Conservation (phyloP, 2,797 vertebrate genomes). For the Cossypha heuglini region DNA sequence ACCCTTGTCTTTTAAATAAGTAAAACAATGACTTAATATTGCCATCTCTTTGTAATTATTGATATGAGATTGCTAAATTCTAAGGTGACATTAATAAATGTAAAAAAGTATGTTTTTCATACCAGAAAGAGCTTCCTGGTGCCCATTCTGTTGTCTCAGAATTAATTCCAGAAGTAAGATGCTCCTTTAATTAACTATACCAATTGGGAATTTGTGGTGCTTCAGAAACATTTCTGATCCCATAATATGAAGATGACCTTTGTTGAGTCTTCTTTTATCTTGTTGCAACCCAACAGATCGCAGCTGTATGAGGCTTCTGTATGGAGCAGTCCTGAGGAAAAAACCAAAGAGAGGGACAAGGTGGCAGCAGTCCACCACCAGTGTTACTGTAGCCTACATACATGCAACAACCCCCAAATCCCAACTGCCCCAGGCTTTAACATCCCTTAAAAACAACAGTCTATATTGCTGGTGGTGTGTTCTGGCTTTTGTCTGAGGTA, state of each 20-base stretch:
- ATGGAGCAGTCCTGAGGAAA: neutral
- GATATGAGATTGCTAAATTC: neutral
- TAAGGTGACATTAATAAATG: neutral
- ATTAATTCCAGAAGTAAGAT: neutral
- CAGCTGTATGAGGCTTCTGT: neutral
- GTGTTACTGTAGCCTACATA: neutral
- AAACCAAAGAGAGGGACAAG: neutral
- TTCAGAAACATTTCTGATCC: neutral
- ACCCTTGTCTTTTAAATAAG: neutral
- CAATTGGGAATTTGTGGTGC: neutral
- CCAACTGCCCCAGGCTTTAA: neutral
- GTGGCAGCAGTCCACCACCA: no score
- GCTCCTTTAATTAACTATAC: neutral
- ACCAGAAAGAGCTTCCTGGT: neutral
- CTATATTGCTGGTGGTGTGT: accelerated
- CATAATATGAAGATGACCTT: neutral
- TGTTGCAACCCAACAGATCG: neutral
- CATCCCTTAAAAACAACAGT: neutral
- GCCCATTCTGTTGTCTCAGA: neutral
- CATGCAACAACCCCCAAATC: neutral
- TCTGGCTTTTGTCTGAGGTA: neutral
- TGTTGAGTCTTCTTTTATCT: neutral
- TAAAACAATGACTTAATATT: neutral
- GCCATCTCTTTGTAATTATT: neutral
- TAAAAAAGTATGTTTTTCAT: neutral